Percentiles rank a stretch among this genome's conserved stretches.
These are phyloP conservation scores for Perizoma flavofasciatum DNA, from an alignment of 2,888 invertebrate species.

Conservation along the genomic window DNA sequence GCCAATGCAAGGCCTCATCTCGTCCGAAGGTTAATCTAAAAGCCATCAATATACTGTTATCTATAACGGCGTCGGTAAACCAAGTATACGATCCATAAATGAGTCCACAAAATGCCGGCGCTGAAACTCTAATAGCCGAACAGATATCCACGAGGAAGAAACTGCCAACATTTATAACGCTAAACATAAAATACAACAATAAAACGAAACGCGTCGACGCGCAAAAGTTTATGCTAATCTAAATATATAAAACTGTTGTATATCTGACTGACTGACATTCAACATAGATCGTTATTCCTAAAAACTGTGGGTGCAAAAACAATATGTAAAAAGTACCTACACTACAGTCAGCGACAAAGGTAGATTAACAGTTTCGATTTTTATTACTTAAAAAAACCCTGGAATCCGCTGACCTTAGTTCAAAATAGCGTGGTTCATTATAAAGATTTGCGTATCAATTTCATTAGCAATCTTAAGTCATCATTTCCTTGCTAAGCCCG, in stretches of 20 bases:
- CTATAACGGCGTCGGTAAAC: slow-evolving; percentile 67
- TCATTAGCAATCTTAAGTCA: no score
- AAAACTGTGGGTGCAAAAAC: no score
- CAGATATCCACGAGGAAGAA: slow-evolving; percentile 60
- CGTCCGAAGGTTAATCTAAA: slow-evolving; percentile 64
- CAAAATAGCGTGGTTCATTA: no score
- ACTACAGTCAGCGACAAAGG: no score
- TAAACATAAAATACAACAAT: slow-evolving; percentile 66
- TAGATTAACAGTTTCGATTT: no score
- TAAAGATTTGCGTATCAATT: no score
- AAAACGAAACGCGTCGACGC: slow-evolving; percentile 63
- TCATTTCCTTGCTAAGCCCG: no score
- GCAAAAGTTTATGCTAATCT: slow-evolving; percentile 67
- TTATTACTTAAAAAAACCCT: no score
- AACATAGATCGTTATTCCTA: not conserved
- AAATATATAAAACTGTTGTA: not conserved
- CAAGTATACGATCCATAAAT: slow-evolving; percentile 75
- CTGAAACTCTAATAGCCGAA: slow-evolving; percentile 58
- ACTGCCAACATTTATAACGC: slow-evolving; percentile 66
- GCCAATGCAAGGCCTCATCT: slow-evolving; percentile 56
- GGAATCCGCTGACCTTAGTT: no score
- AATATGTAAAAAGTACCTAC: no score
- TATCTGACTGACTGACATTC: not conserved
- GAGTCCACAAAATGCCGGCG: slow-evolving; percentile 61
- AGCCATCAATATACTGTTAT: slow-evolving; percentile 72